Conservation (phyloP, 2,797 vertebrate genomes). For the Coregonus suidteri region DNA sequence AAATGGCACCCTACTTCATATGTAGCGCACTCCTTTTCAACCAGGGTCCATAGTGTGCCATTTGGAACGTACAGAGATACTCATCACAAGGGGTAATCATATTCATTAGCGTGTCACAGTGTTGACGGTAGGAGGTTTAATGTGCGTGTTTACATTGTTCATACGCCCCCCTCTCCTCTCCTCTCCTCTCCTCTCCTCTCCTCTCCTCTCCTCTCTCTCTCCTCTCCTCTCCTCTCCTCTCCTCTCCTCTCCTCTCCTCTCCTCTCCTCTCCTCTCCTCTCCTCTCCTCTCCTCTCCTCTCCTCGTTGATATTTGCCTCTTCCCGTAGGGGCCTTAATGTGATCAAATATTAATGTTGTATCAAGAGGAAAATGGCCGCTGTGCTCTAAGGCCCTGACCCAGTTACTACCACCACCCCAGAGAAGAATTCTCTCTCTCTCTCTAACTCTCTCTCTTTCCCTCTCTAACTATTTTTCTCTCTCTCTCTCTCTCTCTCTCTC, state of each 20-base stretch:
- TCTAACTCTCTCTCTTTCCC: too few relatives aligned
- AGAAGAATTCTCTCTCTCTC: slow-evolving; percentile 45
- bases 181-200: background rate
- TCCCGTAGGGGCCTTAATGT: slow-evolving; percentile 65
- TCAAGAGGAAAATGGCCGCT: slow-evolving; percentile 70
- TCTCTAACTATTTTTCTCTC: too few relatives aligned
- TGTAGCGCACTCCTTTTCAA: too few relatives aligned
- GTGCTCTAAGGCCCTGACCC: slow-evolving; percentile 72
- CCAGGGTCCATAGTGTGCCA: too few relatives aligned
- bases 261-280: too few relatives aligned
- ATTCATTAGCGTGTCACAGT: slow-evolving; percentile 28
- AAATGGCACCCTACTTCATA: too few relatives aligned
- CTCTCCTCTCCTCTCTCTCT: background rate
- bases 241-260: too few relatives aligned
- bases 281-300: slow-evolving; percentile 6
- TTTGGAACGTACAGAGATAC: background rate
- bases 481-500: too few relatives aligned
- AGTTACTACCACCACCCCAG: slow-evolving; percentile 75
- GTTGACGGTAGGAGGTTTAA: slow-evolving; percentile 33
- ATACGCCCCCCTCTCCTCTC: background rate
- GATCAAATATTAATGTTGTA: slow-evolving; percentile 77
- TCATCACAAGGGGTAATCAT: background rate
- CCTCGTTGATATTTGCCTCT: slow-evolving; percentile 59
- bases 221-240: background rate
- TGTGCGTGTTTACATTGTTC: slow-evolving; percentile 25